phyloP scores from a whole-genome alignment of 2,113 vertebrate species.

The Ciconia boyciana region DNA sequence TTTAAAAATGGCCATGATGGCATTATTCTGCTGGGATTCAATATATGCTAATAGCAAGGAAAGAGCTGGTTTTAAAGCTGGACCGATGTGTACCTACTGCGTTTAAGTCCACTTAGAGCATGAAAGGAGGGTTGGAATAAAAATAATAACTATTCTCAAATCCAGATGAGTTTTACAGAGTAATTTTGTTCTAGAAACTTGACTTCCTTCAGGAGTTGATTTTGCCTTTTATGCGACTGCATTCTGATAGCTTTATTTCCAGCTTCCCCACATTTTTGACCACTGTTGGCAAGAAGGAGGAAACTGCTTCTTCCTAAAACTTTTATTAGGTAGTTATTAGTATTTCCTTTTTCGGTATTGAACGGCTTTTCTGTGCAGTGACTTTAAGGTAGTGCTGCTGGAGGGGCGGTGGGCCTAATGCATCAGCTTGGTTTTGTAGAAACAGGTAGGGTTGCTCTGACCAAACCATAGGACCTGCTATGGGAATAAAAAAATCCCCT shows the following conservation, averaged over 20 bases:
- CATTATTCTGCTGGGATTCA: neutral
- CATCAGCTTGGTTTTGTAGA: neutral
- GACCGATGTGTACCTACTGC: neutral
- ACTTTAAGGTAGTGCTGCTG: neutral
- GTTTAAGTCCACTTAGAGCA: neutral
- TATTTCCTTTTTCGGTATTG: neutral
- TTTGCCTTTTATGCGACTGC: conserved; percentile 6
- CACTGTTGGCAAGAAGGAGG: neutral
- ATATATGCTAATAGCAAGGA: neutral
- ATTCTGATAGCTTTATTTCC: conserved; percentile 43
- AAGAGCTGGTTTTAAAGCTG: neutral
- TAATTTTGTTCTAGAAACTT: conserved; percentile 29
- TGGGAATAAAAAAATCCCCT: neutral
- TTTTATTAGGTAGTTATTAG: conserved; percentile 41
- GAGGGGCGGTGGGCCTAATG: neutral
- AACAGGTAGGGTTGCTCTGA: neutral
- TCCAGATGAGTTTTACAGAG: conserved; percentile 28
- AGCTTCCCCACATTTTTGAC: conserved; percentile 15
- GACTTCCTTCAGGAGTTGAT: neutral
- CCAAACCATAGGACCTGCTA: neutral
- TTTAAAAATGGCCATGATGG: neutral
- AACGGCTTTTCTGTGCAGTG: neutral
- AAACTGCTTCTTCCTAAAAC: conserved; percentile 37
- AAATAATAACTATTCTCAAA: neutral
- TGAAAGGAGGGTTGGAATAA: neutral